Percentiles rank a stretch among this genome's conserved stretches.
Conservation (phyloP, 2,888 invertebrate species). For the Choristoneura rosaceana region DNA sequence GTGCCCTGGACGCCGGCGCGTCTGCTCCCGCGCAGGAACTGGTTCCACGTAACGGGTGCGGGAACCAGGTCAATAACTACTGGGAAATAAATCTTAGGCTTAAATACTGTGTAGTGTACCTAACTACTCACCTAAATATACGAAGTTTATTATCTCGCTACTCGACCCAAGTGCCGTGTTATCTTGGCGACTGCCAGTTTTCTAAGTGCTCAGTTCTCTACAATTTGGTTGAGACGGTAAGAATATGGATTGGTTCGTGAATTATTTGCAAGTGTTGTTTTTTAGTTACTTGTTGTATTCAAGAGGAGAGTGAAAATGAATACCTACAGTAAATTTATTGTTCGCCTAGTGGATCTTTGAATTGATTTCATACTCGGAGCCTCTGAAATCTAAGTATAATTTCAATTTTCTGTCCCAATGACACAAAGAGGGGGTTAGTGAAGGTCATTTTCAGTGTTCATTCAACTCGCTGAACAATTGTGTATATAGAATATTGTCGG, state of each 20-base stretch:
- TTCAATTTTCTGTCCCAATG: constrained; percentile 1
- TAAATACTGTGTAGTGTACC: constrained; percentile 2
- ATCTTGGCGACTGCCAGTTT: constrained; percentile 10
- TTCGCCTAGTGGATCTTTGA: neutral
- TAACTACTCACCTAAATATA: neutral
- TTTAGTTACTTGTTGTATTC: neutral
- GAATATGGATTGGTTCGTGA: neutral
- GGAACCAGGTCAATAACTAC: constrained; percentile 56
- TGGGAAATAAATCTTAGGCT: constrained; percentile 31
- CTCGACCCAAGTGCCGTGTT: constrained; percentile 1
- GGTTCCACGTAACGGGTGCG: constrained; percentile 62
- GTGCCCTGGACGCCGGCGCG: constrained; percentile 60
- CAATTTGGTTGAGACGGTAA: neutral
- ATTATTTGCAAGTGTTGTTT: neutral
- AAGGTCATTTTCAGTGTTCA: constrained; percentile 21
- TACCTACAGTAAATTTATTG: neutral
- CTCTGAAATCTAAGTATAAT: neutral
- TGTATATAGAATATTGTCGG: constrained; percentile 18
- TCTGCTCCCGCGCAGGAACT: constrained; percentile 55
- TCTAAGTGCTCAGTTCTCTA: neutral
- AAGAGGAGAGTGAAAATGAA: neutral
- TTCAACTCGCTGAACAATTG: constrained; percentile 18
- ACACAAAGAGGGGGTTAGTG: neutral
- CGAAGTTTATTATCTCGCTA: neutral
- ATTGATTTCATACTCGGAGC: neutral